Base-by-base conservation (phyloP, 2,113 vertebrate species). In the Seriola dumerili region DNA sequence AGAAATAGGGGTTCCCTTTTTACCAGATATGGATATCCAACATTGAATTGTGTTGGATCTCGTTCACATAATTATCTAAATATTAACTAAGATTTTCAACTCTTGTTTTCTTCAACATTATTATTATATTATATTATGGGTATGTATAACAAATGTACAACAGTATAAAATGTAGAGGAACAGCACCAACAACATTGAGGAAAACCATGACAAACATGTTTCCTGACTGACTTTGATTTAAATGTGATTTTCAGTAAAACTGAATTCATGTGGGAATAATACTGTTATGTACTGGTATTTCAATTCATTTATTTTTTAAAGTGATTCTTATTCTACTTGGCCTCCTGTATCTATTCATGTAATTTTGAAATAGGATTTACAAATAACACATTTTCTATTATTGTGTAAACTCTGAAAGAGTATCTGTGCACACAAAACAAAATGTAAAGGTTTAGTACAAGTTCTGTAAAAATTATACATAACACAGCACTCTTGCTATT, bases 381-480 rank as follows among this genome's bases (percentile, higher is more conserved):
- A 44, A 10, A 25, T 14, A 3, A 36, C 2, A 29, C 14, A n/a
- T 63, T 36, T 38, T 57, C 13, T 17, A 4, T 23, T 57, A n/a
- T 11, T 21, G 21, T 29, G 52, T 68, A 29, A 57, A 9, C 8
- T 73, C 25, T 58, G 17, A 46, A 57, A 21, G 6, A 32, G 14
- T 4, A 40, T 9, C 3, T 14, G 0, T 5, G 36, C 3, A 48
- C 11, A 16, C 0, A 3, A 4, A 21, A 34, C 5, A 17, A 75
- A 71, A 32, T 4, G 7, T 14, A 44, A 52, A 5, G 38, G 42
- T 40, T 55, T n/a, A 23, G 14, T 8, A 42, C 5, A 6, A 0
- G 16, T 32, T 13, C 2, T 29, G 8, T 73, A 10, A 74, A 67
- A 58, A 29, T 16, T 25, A 32, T 0, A 9, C 23, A 44, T 21